These are phyloP conservation scores for Drosophila repleta DNA, from an alignment of 1,140 invertebrate species.

Conservation along the genomic window DNA sequence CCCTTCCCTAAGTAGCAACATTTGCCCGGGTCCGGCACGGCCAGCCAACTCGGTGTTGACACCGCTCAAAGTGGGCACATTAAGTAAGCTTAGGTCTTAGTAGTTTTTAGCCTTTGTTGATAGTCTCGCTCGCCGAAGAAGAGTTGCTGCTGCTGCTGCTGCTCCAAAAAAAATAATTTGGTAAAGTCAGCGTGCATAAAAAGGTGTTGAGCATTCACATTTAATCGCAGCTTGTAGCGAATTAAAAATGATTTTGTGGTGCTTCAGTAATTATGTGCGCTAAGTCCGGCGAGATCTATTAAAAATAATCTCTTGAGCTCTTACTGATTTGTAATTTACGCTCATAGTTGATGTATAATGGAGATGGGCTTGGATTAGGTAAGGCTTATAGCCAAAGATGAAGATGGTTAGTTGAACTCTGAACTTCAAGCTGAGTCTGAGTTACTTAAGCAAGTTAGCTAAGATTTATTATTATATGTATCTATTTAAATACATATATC, in stretches of 20 bases:
- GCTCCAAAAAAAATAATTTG: constrained; percentile 13
- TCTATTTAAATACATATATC: no score
- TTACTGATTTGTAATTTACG: no score
- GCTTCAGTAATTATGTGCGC: constrained; percentile 8
- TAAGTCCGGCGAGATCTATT: not conserved
- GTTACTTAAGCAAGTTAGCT: no score
- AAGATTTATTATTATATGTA: no score
- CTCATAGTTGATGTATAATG: no score
- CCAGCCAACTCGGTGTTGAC: constrained; percentile 52
- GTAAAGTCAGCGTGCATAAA: constrained; percentile 9
- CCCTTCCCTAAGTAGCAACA: constrained; percentile 62
- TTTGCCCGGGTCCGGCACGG: constrained; percentile 29
- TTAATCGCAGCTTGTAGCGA: constrained; percentile 11
- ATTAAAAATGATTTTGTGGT: constrained; percentile 22
- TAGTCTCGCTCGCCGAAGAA: constrained; percentile 45
- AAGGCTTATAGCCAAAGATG: no score
- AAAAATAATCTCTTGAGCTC: not conserved
- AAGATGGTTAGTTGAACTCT: no score
- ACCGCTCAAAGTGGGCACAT: constrained; percentile 76
- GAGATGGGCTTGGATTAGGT: no score
- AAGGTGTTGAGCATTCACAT: constrained; percentile 9
- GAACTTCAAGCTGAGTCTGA: no score
- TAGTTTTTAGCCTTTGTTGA: constrained; percentile 62
- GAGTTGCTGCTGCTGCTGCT: not conserved
- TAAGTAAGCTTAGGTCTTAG: constrained; percentile 81